These are phyloP conservation scores for Chitala chitala DNA, from an alignment of 2,113 vertebrate genomes.

Conservation along the genomic window DNA sequence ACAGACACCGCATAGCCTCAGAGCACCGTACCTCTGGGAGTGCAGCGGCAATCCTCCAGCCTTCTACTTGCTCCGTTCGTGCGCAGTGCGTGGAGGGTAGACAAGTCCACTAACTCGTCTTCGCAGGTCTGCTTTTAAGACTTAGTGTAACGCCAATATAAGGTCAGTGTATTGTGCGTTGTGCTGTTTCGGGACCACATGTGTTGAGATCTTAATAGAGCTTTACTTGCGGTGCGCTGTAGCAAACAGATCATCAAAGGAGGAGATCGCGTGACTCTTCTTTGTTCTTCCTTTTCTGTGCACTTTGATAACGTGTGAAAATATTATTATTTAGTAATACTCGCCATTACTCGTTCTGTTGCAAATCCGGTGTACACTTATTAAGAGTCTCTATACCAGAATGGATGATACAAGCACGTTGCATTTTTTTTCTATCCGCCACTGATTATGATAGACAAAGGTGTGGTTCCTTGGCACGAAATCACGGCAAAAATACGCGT, in stretches of 20 bases:
- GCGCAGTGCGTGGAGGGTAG: conserved; percentile 35
- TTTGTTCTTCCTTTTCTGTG: conserved; percentile 24
- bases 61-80: conserved; percentile 34
- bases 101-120: conserved; percentile 27
- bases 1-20: conserved; percentile 44
- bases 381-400: background rate
- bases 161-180: conserved; percentile 47
- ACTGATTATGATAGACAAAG: background rate
- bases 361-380: background rate
- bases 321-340: background rate
- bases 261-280: conserved; percentile 9
- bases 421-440: background rate
- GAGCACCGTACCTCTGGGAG: conserved; percentile 52
- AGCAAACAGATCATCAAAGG: conserved; percentile 11
- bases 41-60: conserved; percentile 58
- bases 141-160: conserved; percentile 30
- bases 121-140: conserved; percentile 20
- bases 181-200: background rate
- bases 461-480: conserved; percentile 7
- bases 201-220: background rate
- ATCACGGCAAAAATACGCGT: background rate
- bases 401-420: background rate
- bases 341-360: background rate
- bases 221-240: background rate
- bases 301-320: background rate